Evolutionary conservation across 2,797 vertebrate genomes (phyloP).

Genomic region (Enteromius mattozi): DNA sequence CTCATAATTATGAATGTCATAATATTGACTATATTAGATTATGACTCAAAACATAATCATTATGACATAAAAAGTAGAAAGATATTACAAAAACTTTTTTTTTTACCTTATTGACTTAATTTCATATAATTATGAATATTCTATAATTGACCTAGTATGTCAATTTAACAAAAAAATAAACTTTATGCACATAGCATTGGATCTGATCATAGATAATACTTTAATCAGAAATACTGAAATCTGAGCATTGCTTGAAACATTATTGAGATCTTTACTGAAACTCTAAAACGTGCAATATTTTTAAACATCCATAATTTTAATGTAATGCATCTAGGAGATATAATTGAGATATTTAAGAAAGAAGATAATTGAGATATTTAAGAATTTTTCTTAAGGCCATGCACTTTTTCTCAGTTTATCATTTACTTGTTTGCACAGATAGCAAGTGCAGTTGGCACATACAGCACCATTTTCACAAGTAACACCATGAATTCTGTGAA

Average conservation of each 20-base stretch:
- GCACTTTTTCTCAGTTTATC: conserved; percentile 34
- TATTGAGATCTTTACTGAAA: not conserved
- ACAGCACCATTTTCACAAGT: conserved; percentile 7
- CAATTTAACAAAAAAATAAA: not conserved
- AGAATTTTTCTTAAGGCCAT: not conserved
- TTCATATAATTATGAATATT: not conserved
- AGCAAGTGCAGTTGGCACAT: conserved; percentile 33
- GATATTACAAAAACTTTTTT: too few species aligned
- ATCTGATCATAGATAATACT: not conserved
- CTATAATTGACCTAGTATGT: too few species aligned
- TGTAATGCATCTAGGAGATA: not conserved
- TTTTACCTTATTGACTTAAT: not conserved
- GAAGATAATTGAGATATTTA: not conserved
- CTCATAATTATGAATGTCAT: not conserved
- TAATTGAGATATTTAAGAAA: not conserved
- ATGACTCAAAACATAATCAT: not conserved
- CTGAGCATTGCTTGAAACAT: not conserved
- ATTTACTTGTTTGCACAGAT: conserved; percentile 45
- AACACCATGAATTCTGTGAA: conserved; percentile 49
- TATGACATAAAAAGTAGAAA: not conserved
- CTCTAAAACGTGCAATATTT: not conserved
- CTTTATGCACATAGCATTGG: not conserved
- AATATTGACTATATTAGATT: not conserved
- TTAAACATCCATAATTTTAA: too few species aligned
- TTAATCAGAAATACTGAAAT: not conserved